phyloP scores from a whole-genome alignment of 2,888 invertebrate genomes.

The Mythimna impura region DNA sequence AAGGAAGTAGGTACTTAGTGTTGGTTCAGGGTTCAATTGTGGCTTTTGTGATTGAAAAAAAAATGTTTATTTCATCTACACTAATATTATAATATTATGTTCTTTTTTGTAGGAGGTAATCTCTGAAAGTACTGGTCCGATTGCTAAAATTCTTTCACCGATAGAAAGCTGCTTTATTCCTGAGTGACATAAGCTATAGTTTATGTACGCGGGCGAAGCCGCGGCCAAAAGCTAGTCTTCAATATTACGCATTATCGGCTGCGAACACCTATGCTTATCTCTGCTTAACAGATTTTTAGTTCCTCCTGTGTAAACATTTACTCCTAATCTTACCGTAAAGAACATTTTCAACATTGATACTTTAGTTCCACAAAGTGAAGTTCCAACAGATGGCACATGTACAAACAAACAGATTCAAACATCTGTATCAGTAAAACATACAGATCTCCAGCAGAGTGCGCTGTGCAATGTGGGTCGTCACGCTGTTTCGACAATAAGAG shows the following conservation, averaged over 20 bases:
- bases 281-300: not conserved
- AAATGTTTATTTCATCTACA: not conserved
- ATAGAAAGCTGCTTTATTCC: too few species aligned
- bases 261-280: not conserved
- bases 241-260: not conserved
- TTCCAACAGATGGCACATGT: slow-evolving; percentile 21
- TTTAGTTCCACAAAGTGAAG: slow-evolving; percentile 30
- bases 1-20: not conserved
- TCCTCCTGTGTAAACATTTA: not conserved
- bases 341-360: slow-evolving; percentile 2
- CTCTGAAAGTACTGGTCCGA: too few species aligned
- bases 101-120: too few species aligned
- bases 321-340: slow-evolving; percentile 6
- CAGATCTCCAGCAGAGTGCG: slow-evolving; percentile 28
- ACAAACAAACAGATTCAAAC: slow-evolving; percentile 41
- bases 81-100: too few species aligned
- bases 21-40: not conserved
- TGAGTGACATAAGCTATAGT: too few species aligned
- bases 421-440: slow-evolving; percentile 40
- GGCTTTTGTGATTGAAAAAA: not conserved
- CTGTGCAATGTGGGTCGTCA: slow-evolving; percentile 51
- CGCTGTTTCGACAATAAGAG: slow-evolving; percentile 47
- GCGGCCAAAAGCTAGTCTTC: too few species aligned
- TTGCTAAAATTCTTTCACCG: too few species aligned
- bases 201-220: too few species aligned